Evolutionary conservation across 2,113 vertebrate species (phyloP).

Genomic region (Sylvietta virens): DNA sequence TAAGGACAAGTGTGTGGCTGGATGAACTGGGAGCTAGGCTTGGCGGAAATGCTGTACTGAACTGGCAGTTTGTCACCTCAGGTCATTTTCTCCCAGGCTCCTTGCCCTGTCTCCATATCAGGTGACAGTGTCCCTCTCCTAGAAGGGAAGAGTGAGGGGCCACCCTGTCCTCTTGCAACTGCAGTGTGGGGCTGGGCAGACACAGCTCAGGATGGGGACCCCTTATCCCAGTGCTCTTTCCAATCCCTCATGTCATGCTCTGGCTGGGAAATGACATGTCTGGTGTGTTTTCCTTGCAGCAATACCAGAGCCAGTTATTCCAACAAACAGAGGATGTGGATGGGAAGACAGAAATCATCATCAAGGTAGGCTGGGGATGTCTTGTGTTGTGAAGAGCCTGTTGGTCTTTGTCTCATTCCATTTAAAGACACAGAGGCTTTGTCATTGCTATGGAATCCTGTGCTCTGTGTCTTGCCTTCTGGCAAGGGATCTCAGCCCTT

Average conservation of each 20-base stretch:
- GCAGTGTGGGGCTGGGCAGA: neutral
- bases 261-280: neutral
- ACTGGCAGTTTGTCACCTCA: neutral
- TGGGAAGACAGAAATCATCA: constrained; percentile 87
- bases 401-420: neutral
- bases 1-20: neutral
- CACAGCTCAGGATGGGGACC: neutral
- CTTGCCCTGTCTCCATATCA: neutral
- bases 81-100: rapidly evolving
- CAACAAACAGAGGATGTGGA: constrained; percentile 80
- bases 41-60: neutral
- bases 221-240: neutral
- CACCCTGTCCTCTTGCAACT: neutral
- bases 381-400: neutral
- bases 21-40: neutral
- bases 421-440: neutral
- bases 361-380: constrained; percentile 72
- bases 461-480: neutral
- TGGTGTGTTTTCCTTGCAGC: constrained; percentile 61
- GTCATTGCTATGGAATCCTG: neutral
- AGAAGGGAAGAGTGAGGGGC: neutral
- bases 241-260: rapidly evolving
- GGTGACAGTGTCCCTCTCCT: neutral
- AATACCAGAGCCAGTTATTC: constrained; percentile 83
- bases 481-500: neutral